Evolutionary conservation across 1,140 invertebrate species (phyloP).

Genomic region (Nomia melanderi): DNA sequence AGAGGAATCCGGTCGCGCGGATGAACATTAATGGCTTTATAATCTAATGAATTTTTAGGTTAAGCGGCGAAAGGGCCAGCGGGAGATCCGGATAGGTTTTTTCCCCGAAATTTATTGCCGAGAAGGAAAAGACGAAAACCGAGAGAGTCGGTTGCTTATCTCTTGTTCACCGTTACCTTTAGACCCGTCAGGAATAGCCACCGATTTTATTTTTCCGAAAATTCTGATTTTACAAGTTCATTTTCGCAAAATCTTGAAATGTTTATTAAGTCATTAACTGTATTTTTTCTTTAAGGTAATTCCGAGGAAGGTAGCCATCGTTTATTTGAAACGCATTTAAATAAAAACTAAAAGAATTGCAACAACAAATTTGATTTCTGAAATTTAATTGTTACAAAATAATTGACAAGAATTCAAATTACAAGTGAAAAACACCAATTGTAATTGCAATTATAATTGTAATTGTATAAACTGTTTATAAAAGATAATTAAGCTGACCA

Average conservation of each 20-base stretch:
- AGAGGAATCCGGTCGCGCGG: constrained; percentile 62
- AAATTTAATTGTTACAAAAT: no score
- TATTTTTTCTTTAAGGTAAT: not conserved
- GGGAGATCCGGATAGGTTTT: constrained; percentile 67
- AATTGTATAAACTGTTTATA: no score
- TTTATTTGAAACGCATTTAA: no score
- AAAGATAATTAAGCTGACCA: no score
- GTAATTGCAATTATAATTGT: no score
- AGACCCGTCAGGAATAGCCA: constrained; percentile 20
- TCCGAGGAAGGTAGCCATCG: no score
- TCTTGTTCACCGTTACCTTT: constrained; percentile 64
- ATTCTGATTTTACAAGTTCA: constrained; percentile 1
- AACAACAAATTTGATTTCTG: no score
- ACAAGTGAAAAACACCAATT: no score
- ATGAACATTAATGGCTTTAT: constrained; percentile 79
- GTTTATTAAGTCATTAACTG: not conserved
- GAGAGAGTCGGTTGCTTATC: constrained; percentile 67
- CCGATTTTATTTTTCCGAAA: constrained; percentile 16
- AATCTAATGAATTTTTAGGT: constrained; percentile 78
- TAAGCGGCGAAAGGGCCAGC: constrained; percentile 65
- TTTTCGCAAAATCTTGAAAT: not conserved
- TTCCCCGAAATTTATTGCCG: constrained; percentile 71
- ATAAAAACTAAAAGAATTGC: no score
- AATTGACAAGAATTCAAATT: no score
- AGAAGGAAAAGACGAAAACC: constrained; percentile 65